Evolutionary conservation across 2,888 invertebrate genomes (phyloP).

Genomic region (Andrena fulva): DNA sequence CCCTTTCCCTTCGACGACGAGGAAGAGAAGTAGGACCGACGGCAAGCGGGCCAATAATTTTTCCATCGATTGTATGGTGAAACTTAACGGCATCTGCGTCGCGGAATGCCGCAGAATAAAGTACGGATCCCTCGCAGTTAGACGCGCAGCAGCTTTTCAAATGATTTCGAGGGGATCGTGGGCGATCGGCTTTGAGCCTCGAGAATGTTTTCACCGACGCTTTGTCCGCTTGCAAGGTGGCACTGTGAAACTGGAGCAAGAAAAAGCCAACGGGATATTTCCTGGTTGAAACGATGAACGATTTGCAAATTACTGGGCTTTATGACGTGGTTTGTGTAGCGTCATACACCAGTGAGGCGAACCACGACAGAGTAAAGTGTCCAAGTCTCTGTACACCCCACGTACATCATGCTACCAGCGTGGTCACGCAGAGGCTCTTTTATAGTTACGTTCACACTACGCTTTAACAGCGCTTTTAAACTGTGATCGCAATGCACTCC

Average conservation of each 20-base stretch:
- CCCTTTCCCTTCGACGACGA: not conserved
- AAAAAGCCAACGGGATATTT: slow-evolving; percentile 1
- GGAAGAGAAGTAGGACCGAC: not conserved
- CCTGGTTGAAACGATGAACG: slow-evolving; percentile 6
- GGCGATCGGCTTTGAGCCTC: not conserved
- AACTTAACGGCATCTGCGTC: not conserved
- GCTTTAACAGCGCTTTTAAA: no score
- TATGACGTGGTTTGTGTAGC: not conserved
- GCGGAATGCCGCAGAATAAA: slow-evolving; percentile 10
- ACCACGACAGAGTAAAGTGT: no score
- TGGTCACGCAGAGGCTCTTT: no score
- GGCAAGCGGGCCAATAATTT: slow-evolving; percentile 8
- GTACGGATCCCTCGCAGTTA: not conserved
- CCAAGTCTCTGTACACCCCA: no score
- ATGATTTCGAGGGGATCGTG: not conserved
- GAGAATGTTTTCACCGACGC: slow-evolving; percentile 5
- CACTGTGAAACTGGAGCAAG: slow-evolving; percentile 21
- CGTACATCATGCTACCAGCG: no score
- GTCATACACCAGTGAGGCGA: no score
- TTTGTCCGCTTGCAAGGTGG: not conserved
- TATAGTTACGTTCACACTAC: no score
- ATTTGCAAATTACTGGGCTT: slow-evolving; percentile 25
- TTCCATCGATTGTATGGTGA: slow-evolving; percentile 32
- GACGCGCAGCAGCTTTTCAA: not conserved
- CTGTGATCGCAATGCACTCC: no score